phyloP scores from a whole-genome alignment of 2,113 vertebrate species.

The Rutilus rutilus region DNA sequence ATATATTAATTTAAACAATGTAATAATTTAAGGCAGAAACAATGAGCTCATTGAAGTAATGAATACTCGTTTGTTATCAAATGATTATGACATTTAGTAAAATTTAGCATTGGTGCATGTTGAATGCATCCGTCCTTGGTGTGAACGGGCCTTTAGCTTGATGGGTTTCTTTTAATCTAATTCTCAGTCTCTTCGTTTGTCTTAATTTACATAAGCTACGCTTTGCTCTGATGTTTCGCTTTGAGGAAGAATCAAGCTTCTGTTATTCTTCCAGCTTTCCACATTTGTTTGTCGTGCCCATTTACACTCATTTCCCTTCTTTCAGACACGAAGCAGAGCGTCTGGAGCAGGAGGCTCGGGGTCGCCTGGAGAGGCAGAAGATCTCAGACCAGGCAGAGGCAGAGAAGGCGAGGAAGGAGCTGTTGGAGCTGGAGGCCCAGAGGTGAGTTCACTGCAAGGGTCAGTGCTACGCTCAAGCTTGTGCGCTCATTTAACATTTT shows the following conservation, averaged over 20 bases:
- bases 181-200: not conserved
- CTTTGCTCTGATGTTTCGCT: not conserved
- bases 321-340: slow-evolving; percentile 88
- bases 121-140: too few species aligned
- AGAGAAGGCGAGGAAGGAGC: slow-evolving; percentile 82
- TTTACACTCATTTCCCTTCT: not conserved
- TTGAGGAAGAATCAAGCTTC: not conserved
- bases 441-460: slow-evolving; percentile 70
- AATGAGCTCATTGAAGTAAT: too few species aligned
- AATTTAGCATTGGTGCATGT: too few species aligned
- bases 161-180: not conserved
- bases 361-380: slow-evolving; percentile 86
- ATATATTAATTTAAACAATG: too few species aligned
- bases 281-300: not conserved
- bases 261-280: not conserved
- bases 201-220: not conserved
- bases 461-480: not conserved
- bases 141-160: too few species aligned
- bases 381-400: slow-evolving; percentile 88
- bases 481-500: not conserved
- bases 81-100: too few species aligned
- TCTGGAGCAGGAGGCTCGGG: slow-evolving; percentile 87
- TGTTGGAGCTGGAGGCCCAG: slow-evolving; percentile 87
- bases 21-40: too few species aligned
- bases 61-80: too few species aligned